A percentile compares a stretch with the other conserved stretches of the same genome.
These are phyloP conservation scores for Capromys pilorides DNA, from an alignment of 2,797 vertebrate species.

Conservation along the genomic window DNA sequence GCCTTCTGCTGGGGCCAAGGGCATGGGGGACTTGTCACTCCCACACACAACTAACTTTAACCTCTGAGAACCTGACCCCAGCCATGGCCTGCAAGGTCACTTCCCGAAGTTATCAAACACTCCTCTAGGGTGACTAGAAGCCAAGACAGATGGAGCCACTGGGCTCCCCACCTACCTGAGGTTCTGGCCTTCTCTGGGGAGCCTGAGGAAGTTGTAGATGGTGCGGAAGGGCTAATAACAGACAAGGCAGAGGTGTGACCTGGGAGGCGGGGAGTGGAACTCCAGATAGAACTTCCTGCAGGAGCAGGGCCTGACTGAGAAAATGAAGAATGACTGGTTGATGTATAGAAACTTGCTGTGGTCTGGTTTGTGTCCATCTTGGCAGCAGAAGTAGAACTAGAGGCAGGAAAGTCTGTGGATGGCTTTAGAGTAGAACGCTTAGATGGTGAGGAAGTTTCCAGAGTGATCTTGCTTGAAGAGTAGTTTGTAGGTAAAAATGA, in stretches of 20 bases:
- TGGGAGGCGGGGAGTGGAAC: not conserved
- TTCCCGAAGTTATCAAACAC: not conserved
- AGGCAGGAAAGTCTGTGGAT: not conserved
- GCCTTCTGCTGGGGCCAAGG: not conserved
- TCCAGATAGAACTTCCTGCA: not conserved
- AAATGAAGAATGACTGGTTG: not conserved
- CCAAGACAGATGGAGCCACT: accelerated
- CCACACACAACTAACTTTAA: not conserved
- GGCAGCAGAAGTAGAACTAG: not conserved
- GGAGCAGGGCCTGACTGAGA: not conserved
- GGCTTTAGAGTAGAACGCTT: not conserved
- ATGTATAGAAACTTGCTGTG: not conserved
- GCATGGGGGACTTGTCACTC: not conserved
- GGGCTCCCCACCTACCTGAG: not conserved
- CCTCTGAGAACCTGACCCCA: not conserved
- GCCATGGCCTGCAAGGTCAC: not conserved
- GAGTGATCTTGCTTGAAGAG: not conserved
- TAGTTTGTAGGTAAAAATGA: not conserved
- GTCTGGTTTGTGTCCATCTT: not conserved
- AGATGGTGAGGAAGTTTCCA: not conserved
- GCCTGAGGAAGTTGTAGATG: not conserved
- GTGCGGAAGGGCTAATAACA: not conserved
- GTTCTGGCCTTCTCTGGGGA: not conserved
- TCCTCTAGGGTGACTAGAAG: not conserved
- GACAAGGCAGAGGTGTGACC: not conserved